Percentiles rank a stretch among this genome's conserved stretches.
These are phyloP conservation scores for Apodemia zela DNA, from an alignment of 2,888 invertebrate genomes.

Conservation along the genomic window DNA sequence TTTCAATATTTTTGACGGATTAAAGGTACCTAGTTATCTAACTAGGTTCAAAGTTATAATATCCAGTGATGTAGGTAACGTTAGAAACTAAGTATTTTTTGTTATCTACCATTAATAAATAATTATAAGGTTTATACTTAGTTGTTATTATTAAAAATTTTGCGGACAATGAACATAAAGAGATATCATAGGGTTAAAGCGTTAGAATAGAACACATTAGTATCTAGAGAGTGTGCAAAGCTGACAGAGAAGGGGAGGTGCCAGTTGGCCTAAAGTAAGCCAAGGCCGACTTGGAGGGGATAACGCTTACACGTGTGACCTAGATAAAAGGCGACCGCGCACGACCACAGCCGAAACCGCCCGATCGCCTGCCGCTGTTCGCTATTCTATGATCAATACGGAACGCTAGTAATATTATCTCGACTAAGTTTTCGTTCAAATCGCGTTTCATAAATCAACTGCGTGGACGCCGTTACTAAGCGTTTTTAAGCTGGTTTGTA, in stretches of 20 bases:
- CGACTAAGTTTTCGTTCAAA: slow-evolving; percentile 34
- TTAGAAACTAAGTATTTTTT: too few species aligned
- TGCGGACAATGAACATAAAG: background rate
- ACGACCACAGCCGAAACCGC: slow-evolving; percentile 56
- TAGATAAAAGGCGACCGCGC: slow-evolving; percentile 61
- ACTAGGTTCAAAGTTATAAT: background rate
- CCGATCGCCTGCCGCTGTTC: slow-evolving; percentile 43
- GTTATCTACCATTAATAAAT: too few species aligned
- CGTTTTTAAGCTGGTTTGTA: slow-evolving; percentile 23
- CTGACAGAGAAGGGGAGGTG: slow-evolving; percentile 60
- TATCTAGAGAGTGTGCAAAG: slow-evolving; percentile 36
- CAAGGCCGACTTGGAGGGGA: slow-evolving; percentile 77
- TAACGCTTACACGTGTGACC: slow-evolving; percentile 80
- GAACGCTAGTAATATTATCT: slow-evolving; percentile 43
- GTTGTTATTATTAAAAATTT: background rate
- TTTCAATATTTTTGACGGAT: background rate
- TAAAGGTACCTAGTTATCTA: background rate
- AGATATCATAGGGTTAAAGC: background rate
- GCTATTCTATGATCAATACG: slow-evolving; percentile 57
- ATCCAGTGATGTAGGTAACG: too few species aligned
- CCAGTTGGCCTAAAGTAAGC: slow-evolving; percentile 72
- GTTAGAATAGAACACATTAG: slow-evolving; percentile 24
- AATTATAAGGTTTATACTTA: background rate
- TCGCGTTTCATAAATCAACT: slow-evolving; percentile 23
- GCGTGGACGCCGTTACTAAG: slow-evolving; percentile 16